A percentile compares a stretch with the other conserved stretches of the same genome.
Conservation (phyloP, 2,797 vertebrate species). For the Loriculus beryllinus region DNA sequence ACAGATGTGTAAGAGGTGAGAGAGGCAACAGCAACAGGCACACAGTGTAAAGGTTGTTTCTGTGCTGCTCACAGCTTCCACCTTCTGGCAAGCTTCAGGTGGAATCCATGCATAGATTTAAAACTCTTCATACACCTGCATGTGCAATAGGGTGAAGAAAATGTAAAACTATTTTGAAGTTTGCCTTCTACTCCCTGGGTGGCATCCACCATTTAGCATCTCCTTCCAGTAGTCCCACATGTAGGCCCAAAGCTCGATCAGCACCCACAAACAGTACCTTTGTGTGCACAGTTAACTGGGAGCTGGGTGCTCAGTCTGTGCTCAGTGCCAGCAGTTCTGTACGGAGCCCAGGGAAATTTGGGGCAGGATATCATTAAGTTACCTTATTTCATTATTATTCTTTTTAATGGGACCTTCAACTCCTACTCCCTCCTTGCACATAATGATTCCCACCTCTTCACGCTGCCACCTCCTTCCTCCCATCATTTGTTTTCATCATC, state of each 20-base stretch:
- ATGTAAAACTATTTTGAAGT: not conserved
- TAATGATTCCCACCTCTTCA: not conserved
- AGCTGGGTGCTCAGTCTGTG: rapidly evolving
- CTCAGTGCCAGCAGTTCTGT: not conserved
- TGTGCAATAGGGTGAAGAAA: not conserved
- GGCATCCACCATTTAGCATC: not conserved
- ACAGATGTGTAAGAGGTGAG: not conserved
- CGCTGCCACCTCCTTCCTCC: not conserved
- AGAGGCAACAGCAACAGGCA: not conserved
- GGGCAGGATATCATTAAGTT: not conserved
- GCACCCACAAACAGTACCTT: rapidly evolving
- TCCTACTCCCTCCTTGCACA: not conserved
- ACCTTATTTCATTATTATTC: not conserved
- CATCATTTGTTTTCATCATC: not conserved
- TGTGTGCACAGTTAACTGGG: rapidly evolving
- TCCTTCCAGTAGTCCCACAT: not conserved
- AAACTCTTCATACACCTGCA: not conserved
- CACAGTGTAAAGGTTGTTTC: rapidly evolving
- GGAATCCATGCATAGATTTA: not conserved
- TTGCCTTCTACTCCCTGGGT: not conserved
- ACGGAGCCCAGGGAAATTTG: not conserved
- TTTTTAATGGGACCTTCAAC: not conserved
- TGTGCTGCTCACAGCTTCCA: not conserved
- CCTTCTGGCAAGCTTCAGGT: not conserved
- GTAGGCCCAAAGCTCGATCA: not conserved